These are phyloP conservation scores for Eupithecia pulchellata DNA, from an alignment of 2,888 invertebrate species.

Conservation along the genomic window DNA sequence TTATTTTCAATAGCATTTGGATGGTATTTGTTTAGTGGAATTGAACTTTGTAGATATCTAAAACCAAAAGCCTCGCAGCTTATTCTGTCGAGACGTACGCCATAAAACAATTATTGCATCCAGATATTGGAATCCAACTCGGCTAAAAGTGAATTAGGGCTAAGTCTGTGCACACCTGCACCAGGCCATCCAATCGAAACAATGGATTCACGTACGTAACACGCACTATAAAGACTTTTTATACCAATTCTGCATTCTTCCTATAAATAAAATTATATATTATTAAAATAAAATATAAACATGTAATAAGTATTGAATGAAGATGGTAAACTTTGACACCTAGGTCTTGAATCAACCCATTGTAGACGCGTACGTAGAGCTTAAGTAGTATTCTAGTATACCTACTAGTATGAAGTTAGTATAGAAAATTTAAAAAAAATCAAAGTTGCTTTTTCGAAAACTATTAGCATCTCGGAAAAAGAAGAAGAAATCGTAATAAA, in stretches of 20 bases:
- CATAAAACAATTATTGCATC: conserved; percentile 4
- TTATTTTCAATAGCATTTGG: background rate
- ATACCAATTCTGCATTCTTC: background rate
- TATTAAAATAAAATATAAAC: too few species aligned
- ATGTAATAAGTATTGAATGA: too few species aligned
- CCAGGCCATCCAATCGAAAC: conserved; percentile 49
- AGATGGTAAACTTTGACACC: background rate
- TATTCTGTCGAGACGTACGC: background rate
- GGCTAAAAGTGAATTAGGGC: conserved; percentile 64
- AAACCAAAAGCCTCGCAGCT: background rate
- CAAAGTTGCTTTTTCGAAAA: too few species aligned
- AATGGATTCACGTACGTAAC: conserved; percentile 33
- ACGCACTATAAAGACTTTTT: background rate
- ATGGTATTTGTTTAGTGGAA: too few species aligned
- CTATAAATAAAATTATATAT: too few species aligned
- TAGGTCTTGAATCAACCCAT: background rate
- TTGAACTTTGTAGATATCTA: background rate
- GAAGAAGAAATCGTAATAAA: too few species aligned
- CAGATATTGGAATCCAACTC: conserved; percentile 38
- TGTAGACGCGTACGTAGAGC: too few species aligned
- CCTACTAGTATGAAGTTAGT: too few species aligned
- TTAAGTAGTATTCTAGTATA: too few species aligned
- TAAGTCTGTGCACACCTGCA: conserved; percentile 57
- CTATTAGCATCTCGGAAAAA: too few species aligned
- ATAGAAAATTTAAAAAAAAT: too few species aligned